Evolutionary conservation across 2,113 vertebrate genomes (phyloP).

Genomic region (Tinamus guttatus): DNA sequence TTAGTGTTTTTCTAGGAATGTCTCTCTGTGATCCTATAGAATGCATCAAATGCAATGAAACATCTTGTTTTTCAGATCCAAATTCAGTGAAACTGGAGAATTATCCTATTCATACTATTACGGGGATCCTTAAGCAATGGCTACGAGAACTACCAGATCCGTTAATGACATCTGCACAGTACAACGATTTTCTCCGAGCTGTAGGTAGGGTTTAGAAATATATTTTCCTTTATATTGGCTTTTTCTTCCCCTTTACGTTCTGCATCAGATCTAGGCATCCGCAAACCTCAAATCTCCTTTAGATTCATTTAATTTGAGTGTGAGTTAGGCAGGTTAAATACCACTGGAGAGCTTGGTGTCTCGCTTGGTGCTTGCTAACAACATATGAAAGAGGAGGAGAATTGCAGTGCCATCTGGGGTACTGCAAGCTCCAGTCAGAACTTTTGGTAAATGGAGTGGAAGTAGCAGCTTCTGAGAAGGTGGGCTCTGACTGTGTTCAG

Average conservation of each 20-base stretch:
- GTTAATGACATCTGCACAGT: slow-evolving; percentile 93
- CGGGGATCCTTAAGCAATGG: slow-evolving; percentile 96
- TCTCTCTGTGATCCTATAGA: neutral
- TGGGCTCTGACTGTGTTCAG: neutral
- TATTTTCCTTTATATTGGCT: neutral
- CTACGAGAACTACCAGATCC: slow-evolving; percentile 94
- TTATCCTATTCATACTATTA: slow-evolving; percentile 95
- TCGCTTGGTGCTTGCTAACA: neutral
- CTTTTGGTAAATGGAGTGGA: neutral
- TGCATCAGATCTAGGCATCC: neutral
- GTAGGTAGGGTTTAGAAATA: slow-evolving; percentile 84
- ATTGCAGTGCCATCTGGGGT: neutral
- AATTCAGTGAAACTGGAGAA: slow-evolving; percentile 86
- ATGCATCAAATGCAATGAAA: neutral
- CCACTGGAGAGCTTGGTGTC: neutral
- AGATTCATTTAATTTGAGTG: neutral
- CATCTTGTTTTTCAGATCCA: slow-evolving; percentile 80
- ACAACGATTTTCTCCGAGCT: slow-evolving; percentile 91
- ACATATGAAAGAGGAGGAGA: neutral
- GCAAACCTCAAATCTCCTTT: neutral
- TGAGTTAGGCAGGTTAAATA: neutral
- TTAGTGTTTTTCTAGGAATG: neutral
- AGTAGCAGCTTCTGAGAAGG: neutral
- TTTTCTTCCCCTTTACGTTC: neutral
- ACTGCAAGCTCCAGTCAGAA: neutral